phyloP scores from a whole-genome alignment of 92 coral and sea anemone species.

The Porites evermanni region DNA sequence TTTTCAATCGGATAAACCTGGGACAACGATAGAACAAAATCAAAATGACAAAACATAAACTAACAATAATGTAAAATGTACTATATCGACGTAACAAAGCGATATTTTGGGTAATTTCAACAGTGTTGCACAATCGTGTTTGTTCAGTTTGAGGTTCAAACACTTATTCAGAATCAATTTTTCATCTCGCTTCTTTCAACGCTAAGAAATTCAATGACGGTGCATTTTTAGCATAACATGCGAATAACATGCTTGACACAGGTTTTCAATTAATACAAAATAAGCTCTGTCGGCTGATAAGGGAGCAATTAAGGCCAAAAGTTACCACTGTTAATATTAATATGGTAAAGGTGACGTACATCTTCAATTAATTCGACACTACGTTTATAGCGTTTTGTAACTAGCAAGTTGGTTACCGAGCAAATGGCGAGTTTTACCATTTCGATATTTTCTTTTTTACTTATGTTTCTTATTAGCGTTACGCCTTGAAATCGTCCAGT shows the following conservation, averaged over 20 bases:
- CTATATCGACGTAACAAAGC: not conserved
- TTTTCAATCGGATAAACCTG: slow-evolving; percentile 25
- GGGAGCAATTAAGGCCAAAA: slow-evolving; percentile 25
- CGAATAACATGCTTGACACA: slow-evolving; percentile 20
- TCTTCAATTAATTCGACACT: slow-evolving; percentile 10
- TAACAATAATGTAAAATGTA: not conserved
- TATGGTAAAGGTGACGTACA: not conserved
- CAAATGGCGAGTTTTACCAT: not conserved
- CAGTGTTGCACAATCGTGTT: not conserved
- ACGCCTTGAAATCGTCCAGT: too few species aligned
- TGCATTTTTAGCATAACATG: not conserved
- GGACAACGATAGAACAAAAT: slow-evolving; percentile 7
- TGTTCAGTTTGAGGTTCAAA: not conserved
- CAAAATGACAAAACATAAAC: not conserved
- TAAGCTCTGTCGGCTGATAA: slow-evolving; percentile 30
- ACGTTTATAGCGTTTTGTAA: not conserved
- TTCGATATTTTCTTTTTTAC: not conserved
- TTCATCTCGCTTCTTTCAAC: not conserved
- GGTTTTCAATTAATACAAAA: slow-evolving; percentile 34
- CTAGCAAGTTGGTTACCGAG: not conserved
- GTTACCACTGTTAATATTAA: slow-evolving; percentile 36
- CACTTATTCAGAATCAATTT: not conserved
- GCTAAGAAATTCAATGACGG: not conserved
- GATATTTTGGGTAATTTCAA: not conserved
- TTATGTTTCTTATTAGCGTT: too few species aligned